Percentiles rank a stretch among this genome's conserved stretches.
Evolutionary conservation across 2,113 vertebrate genomes (phyloP).

Genomic region (Sander vitreus): DNA sequence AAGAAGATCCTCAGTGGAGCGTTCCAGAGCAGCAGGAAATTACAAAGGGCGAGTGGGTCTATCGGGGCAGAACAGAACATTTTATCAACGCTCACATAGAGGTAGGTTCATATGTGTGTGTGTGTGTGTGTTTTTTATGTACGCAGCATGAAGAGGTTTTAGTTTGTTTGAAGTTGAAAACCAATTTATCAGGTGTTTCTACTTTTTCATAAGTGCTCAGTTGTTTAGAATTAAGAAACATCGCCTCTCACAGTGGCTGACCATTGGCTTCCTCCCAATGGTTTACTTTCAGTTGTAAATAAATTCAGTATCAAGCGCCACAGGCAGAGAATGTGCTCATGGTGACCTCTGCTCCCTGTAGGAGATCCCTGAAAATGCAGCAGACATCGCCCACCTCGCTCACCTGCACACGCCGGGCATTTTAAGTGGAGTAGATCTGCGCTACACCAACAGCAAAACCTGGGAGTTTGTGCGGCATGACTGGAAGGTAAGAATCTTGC

Average conservation of each 20-base stretch:
- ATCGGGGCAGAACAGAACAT: constrained; percentile 83
- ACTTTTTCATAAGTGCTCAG: background rate
- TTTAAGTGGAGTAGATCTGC: constrained; percentile 81
- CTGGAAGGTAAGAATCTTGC: constrained; percentile 84
- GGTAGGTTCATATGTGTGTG: constrained; percentile 39
- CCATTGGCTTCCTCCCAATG: background rate
- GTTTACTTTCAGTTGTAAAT: background rate
- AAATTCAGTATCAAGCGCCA: background rate
- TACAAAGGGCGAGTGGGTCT: constrained; percentile 79
- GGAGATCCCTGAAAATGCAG: constrained; percentile 90
- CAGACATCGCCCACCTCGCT: constrained; percentile 83
- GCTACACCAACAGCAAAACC: constrained; percentile 81
- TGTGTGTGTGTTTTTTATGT: background rate
- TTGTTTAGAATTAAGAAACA: background rate
- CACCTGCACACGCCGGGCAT: constrained; percentile 85
- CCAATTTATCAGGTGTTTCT: background rate
- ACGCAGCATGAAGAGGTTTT: background rate
- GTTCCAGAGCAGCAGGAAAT: constrained; percentile 83
- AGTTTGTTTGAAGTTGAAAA: background rate
- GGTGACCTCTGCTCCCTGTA: constrained; percentile 35
- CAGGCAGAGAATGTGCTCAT: too few relatives aligned
- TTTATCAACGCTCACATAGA: constrained; percentile 84
- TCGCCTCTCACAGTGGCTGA: background rate
- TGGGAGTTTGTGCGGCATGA: constrained; percentile 86
- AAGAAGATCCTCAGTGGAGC: constrained; percentile 74